Evolutionary conservation across 2,113 vertebrate species (phyloP).

Genomic region (Zingel zingel): DNA sequence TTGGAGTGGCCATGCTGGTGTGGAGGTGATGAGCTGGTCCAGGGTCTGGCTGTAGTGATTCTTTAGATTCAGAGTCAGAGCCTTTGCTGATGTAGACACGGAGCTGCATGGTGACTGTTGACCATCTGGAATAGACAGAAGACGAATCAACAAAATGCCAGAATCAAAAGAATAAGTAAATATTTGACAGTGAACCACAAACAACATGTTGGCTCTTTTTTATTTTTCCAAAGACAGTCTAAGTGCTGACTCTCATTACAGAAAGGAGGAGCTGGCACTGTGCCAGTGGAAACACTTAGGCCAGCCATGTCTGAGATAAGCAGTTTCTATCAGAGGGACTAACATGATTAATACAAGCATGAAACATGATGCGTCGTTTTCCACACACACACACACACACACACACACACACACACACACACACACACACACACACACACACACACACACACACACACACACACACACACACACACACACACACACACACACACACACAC

Average conservation of each 20-base stretch:
- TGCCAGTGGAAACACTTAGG: slow-evolving; percentile 23
- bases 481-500: no score
- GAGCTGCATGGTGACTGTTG: slow-evolving; percentile 77
- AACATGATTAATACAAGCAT: slow-evolving; percentile 44
- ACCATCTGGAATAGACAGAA: slow-evolving; percentile 71
- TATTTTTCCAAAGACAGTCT: neutral
- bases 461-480: no score
- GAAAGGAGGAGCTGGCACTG: neutral
- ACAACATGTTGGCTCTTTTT: neutral
- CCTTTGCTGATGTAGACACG: slow-evolving; percentile 69
- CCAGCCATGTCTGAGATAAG: slow-evolving; percentile 40
- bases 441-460: no score
- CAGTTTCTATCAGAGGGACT: slow-evolving; percentile 25
- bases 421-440: no score
- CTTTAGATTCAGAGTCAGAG: slow-evolving; percentile 88
- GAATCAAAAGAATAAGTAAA: no score
- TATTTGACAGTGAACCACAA: neutral
- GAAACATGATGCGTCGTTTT: slow-evolving; percentile 20
- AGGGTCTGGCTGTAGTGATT: slow-evolving; percentile 85
- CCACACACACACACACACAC: neutral
- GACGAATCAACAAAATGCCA: neutral
- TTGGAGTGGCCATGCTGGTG: slow-evolving; percentile 77
- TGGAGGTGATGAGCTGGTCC: slow-evolving; percentile 86
- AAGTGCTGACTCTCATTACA: slow-evolving; percentile 19
- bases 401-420: neutral